Conservation (phyloP, 2,797 vertebrate genomes). For the Spondyliosoma cantharus region DNA sequence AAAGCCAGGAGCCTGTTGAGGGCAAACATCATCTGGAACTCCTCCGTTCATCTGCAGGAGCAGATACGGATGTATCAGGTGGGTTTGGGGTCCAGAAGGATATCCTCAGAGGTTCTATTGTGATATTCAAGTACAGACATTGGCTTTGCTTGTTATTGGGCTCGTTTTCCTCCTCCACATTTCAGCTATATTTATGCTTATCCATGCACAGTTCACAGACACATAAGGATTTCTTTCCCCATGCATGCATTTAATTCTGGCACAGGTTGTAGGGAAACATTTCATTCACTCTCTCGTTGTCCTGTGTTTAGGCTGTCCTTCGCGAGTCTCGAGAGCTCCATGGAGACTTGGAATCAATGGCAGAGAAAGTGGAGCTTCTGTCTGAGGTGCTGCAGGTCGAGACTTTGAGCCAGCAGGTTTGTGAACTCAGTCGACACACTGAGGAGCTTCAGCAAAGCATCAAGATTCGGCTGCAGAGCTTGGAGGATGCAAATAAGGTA, state of each 20-base stretch:
- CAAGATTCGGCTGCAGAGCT: slow-evolving; percentile 87
- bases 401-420: slow-evolving; percentile 91
- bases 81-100: slow-evolving; percentile 16
- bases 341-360: slow-evolving; percentile 91
- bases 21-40: slow-evolving; percentile 92
- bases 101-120: neutral
- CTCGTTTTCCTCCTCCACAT: neutral
- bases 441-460: slow-evolving; percentile 92
- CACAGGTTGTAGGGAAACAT: neutral
- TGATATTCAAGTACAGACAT: neutral
- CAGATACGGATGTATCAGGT: slow-evolving; percentile 96
- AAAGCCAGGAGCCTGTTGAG: slow-evolving; percentile 92
- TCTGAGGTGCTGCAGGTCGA: slow-evolving; percentile 91
- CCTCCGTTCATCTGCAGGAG: slow-evolving; percentile 92
- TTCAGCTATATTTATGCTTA: neutral
- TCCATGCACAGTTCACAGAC: neutral
- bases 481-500: slow-evolving; percentile 95
- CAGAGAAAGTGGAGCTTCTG: slow-evolving; percentile 89
- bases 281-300: neutral
- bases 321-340: slow-evolving; percentile 94
- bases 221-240: neutral
- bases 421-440: slow-evolving; percentile 89
- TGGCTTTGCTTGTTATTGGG: neutral
- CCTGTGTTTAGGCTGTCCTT: slow-evolving; percentile 85
- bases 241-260: neutral